These are phyloP conservation scores for Sialia sialis DNA, from an alignment of 2,113 vertebrate species.

Conservation along the genomic window DNA sequence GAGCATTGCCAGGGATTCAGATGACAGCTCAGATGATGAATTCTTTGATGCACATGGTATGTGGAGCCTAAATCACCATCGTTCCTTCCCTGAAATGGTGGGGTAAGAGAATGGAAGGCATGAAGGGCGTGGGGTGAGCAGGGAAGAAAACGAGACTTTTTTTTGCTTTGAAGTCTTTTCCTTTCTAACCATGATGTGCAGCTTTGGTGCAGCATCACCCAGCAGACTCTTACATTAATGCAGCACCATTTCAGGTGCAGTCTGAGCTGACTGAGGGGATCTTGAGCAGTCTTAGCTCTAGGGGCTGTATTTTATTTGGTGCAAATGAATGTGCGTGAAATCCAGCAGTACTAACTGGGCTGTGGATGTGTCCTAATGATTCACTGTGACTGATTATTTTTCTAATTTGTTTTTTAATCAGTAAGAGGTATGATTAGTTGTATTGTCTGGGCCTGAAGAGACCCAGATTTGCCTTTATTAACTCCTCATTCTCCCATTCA, in stretches of 20 bases:
- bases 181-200: not conserved
- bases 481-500: not conserved
- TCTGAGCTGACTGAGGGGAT: not conserved
- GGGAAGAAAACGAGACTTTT: not conserved
- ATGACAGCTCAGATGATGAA: conserved; percentile 93
- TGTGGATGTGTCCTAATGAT: conserved; percentile 16
- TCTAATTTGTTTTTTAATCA: conserved; percentile 7
- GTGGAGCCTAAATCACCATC: not conserved
- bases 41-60: conserved; percentile 96
- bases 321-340: not conserved
- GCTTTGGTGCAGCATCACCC: not conserved
- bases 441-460: not conserved
- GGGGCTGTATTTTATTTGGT: not conserved
- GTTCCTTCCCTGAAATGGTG: not conserved
- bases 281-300: not conserved
- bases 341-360: not conserved
- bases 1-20: conserved; percentile 93
- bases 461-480: conserved; percentile 5
- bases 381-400: not conserved
- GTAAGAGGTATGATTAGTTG: not conserved
- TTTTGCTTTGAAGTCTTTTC: not conserved
- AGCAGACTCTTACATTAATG: not conserved
- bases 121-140: not conserved
- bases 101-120: conserved; percentile 14
- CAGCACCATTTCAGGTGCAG: not conserved